Base-by-base conservation (phyloP, 1,140 invertebrate genomes). In the Sitodiplosis mosellana region DNA sequence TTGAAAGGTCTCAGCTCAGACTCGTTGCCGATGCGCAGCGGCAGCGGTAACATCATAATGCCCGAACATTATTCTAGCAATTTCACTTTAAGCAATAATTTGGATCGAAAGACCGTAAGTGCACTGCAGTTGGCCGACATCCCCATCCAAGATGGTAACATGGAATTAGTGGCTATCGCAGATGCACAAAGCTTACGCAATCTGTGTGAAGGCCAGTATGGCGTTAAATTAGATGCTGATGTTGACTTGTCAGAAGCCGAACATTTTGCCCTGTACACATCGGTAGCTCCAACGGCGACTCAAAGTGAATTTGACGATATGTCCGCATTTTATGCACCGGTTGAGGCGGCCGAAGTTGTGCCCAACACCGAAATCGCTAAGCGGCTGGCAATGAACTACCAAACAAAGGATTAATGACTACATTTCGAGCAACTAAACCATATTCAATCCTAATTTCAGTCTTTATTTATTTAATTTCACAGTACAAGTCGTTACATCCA, bases 251-350 rank as follows among this genome's bases (percentile, higher is more conserved):
- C 83, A 2, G 84, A 87, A 52, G 84, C 83, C 2, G 86, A 89
- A 58, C 80, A 87, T 61, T 88, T 86, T 62, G 86, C 84, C 36
- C 60, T 89, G 41, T 87, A 87, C 52, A 87, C 83, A 50, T 76
- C 79, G 34, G 75, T 87, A 57, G 83, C 85, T 7, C 85, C 85
- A 11, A 78, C 79, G 59, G 86, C 85, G 3, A 87, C 83, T 1
- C 76, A 73, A 15, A 87, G 83, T 8, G 86, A 89, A 58, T 88
- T 88, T 57, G 85, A 88, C 56, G 86, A 89, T 57, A 76, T 80
- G 57, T 87, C 83, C 20, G 83, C 80, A 61, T 88, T 86, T 61
- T 88, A 88, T 59, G 82, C 82, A 34, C 77, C 83, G 2, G 79
- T 87, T 10, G 83, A 87, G 60, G 81, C 76, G 17, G 77, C 78